These are phyloP conservation scores for Aplodontia rufa DNA, from an alignment of 2,113 vertebrate species.

Conservation along the genomic window DNA sequence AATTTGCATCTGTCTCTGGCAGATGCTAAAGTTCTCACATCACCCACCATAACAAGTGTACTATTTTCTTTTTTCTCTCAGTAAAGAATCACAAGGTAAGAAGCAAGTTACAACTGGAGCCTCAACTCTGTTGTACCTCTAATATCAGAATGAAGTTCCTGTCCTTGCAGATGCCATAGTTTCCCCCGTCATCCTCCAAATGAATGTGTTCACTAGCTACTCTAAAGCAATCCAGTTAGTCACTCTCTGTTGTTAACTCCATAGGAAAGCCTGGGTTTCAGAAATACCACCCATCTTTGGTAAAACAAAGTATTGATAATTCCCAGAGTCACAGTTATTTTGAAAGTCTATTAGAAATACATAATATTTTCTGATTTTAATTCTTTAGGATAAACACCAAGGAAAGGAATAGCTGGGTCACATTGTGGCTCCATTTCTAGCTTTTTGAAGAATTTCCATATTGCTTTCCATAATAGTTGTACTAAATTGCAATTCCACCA, in stretches of 20 bases:
- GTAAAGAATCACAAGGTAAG: background rate
- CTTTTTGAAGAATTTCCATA: too few species aligned
- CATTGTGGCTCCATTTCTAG: too few species aligned
- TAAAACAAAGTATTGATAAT: background rate
- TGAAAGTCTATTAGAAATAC: background rate
- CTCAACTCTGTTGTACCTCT: background rate
- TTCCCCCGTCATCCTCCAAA: background rate
- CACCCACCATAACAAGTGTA: background rate
- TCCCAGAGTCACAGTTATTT: background rate
- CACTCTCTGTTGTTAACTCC: background rate
- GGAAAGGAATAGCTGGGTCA: too few species aligned
- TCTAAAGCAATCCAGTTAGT: background rate
- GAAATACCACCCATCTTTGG: background rate
- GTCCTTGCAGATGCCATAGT: background rate
- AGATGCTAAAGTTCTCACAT: background rate
- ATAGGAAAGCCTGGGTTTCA: background rate
- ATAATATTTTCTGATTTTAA: background rate
- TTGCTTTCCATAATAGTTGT: too few species aligned
- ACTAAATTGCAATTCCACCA: too few species aligned
- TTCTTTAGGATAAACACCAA: too few species aligned
- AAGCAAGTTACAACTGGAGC: background rate
- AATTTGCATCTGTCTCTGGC: background rate
- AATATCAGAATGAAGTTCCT: background rate
- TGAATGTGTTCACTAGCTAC: too few species aligned
- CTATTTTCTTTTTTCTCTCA: background rate